Evolutionary conservation across 2,113 vertebrate species (phyloP), one percentile per base, ranked within the genome.

Genomic region (Neolamprologus caudopunctatus): DNA sequence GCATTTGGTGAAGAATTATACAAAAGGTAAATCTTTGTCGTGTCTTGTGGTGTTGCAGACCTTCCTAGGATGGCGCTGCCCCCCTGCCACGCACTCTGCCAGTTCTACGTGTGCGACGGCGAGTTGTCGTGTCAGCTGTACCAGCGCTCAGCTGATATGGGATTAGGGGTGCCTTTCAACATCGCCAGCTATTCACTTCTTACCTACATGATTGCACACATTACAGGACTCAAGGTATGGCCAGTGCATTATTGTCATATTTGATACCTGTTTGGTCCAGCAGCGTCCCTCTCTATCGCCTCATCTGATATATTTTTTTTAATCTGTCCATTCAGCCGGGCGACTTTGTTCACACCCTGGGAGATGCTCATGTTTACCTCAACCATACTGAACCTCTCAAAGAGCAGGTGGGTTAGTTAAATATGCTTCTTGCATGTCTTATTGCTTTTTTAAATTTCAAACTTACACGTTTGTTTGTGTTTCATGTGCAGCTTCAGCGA

Each of bases 101-200:
- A 99, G 96, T 99, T 99, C 95, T 99, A 98, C 4, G 97, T 99
- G 84, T 92, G 96, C 1, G 96, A 98, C 0, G 97, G 98, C 4
- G 98, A 99, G 96, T 87, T 99, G 82, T 99, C 99, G 1, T 99
- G 99, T 90, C 98, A 99, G 92, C 95, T 99, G 55, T 99, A 99
- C 93, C 99, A 99, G 95, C 96, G 98, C 68, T 99, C 99, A 0
- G 98, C 97, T 71, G 99, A 99, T 83, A 99, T 99, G 97, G 99
- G 99, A 12, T 96, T 99, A 8, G 99, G 98, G 2, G 98, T 99
- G 50, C 99, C 99, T 31, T 99, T 99, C 94, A 99, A 99, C 92
- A 98, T 99, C 7, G 98, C 98, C 95, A 99, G 99, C 96, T 99
- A 99, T 2, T 96, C 98, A 5, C 95, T 99, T 50, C 98, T 99